Percentiles rank a stretch among this genome's conserved stretches.
phyloP scores from a whole-genome alignment of 2,888 invertebrate species.

The Protophormia terraenovae region DNA sequence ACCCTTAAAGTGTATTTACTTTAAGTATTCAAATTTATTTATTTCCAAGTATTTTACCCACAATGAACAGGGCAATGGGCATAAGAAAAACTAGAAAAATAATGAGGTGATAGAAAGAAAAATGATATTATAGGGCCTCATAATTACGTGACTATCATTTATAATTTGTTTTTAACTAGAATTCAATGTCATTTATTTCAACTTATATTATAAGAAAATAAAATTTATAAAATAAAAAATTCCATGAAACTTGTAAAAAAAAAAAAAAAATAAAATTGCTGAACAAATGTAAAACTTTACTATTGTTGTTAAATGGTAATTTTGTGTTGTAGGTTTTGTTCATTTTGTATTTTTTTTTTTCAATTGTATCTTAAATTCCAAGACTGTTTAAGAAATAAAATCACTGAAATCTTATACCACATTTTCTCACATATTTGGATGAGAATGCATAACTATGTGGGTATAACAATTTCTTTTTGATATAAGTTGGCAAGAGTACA shows the following conservation, averaged over 20 bases:
- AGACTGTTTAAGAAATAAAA: slow-evolving; percentile 30
- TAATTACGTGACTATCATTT: slow-evolving; percentile 53
- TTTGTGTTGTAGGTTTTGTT: not conserved
- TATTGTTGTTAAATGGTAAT: slow-evolving; percentile 38
- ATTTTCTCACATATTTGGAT: slow-evolving; percentile 36
- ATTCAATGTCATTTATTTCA: not conserved
- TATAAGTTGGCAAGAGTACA: too few species aligned
- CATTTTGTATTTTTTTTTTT: not conserved
- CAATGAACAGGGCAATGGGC: not conserved
- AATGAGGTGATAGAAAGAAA: too few species aligned
- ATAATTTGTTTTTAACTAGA: slow-evolving; percentile 14
- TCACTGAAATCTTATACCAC: slow-evolving; percentile 52
- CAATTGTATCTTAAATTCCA: not conserved
- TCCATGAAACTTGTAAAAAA: too few species aligned
- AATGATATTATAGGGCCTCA: slow-evolving; percentile 17
- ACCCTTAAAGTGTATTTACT: too few species aligned
- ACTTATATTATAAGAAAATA: too few species aligned
- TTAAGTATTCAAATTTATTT: not conserved
- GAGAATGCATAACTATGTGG: not conserved
- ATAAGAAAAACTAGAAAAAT: too few species aligned
- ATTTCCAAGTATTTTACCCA: not conserved
- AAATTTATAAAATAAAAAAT: too few species aligned
- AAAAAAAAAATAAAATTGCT: too few species aligned
- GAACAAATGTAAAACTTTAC: not conserved
- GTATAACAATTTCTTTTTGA: not conserved